A percentile compares a stretch with the other conserved stretches of the same genome.
These are phyloP conservation scores for Microcebus jonahi DNA, from an alignment of 2,113 vertebrate genomes.

Conservation along the genomic window DNA sequence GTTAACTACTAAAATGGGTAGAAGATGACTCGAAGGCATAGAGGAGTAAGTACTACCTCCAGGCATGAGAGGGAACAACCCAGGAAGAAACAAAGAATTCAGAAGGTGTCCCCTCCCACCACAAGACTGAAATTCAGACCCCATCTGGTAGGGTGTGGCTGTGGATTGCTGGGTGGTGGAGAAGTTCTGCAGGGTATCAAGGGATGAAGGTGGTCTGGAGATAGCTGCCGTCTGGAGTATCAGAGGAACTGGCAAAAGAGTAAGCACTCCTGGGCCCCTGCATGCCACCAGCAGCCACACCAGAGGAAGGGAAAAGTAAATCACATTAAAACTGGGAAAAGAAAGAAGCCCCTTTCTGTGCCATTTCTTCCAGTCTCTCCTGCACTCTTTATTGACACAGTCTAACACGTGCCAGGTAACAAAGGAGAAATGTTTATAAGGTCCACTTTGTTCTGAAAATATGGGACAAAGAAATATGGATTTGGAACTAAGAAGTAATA, in stretches of 20 bases:
- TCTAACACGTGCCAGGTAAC: neutral
- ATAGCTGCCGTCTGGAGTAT: neutral
- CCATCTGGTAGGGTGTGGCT: neutral
- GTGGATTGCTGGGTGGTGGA: neutral
- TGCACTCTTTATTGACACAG: neutral
- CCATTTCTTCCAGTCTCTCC: neutral
- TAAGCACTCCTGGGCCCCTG: neutral
- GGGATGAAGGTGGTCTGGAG: neutral
- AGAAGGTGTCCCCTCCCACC: fast-evolving
- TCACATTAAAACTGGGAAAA: neutral
- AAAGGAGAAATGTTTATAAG: neutral
- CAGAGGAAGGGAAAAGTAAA: neutral
- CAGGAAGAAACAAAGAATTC: neutral
- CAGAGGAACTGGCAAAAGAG: neutral
- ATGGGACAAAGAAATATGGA: neutral
- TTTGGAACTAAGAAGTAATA: neutral
- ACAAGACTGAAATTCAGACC: neutral
- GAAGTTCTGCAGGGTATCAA: neutral
- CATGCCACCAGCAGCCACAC: neutral
- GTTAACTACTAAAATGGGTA: neutral
- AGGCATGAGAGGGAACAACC: neutral
- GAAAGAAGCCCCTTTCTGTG: neutral
- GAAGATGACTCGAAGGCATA: neutral
- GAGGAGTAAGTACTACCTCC: neutral
- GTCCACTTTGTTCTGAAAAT: neutral